Percentiles rank a stretch among this genome's conserved stretches.
These are phyloP conservation scores for Genyomyrus donnyi DNA, from an alignment of 2,113 vertebrate species.

Conservation along the genomic window DNA sequence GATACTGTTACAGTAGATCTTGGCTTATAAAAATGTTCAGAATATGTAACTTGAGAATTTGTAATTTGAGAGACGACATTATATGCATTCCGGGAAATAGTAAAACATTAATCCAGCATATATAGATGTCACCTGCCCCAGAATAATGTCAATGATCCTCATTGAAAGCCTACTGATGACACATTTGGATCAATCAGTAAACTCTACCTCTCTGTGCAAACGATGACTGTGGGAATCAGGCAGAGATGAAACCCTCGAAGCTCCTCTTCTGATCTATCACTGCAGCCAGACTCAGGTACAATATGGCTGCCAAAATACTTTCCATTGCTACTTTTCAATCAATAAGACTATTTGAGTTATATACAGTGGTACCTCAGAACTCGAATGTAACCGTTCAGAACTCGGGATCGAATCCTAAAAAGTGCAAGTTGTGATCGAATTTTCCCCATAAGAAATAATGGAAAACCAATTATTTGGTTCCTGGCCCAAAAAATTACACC, in stretches of 20 bases:
- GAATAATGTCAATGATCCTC: neutral
- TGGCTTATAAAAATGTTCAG: neutral
- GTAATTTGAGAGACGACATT: neutral
- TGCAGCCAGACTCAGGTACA: neutral
- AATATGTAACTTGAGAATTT: neutral
- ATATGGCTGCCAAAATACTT: neutral
- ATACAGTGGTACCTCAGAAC: neutral
- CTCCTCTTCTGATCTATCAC: neutral
- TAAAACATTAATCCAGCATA: neutral
- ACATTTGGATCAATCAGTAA: neutral
- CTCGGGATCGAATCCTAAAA: no score
- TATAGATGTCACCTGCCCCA: neutral
- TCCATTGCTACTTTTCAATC: neutral
- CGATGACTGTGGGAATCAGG: neutral
- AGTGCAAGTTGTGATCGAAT: no score
- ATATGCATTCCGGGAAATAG: neutral
- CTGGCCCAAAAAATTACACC: no score
- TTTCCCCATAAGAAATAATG: no score
- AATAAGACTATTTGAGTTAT: neutral
- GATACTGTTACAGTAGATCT: neutral
- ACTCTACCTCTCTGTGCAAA: neutral
- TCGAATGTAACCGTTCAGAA: no score
- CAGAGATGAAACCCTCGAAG: neutral
- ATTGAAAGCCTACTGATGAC: neutral
- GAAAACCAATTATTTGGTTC: no score